Evolutionary conservation across 2,113 vertebrate species (phyloP).

Genomic region (Tachysurus fulvidraco): DNA sequence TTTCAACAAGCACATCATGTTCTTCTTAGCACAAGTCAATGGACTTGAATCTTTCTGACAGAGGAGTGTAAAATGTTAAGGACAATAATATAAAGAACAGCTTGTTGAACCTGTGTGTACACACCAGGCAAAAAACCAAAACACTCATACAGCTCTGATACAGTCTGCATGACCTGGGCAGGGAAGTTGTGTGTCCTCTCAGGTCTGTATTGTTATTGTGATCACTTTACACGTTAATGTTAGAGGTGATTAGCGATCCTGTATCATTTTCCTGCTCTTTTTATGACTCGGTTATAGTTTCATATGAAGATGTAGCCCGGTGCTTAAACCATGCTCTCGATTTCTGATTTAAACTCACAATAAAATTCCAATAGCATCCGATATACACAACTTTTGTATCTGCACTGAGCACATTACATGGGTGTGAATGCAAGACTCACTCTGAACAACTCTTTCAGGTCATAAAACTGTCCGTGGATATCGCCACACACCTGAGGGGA

Average conservation of each 20-base stretch:
- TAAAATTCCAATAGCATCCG: background rate
- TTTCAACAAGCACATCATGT: background rate
- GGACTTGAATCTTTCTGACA: background rate
- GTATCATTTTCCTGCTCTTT: background rate
- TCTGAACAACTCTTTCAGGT: conserved; percentile 91
- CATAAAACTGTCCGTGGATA: conserved; percentile 94
- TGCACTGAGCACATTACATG: background rate
- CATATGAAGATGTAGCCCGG: background rate
- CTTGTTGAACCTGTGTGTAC: background rate
- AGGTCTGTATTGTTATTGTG: background rate
- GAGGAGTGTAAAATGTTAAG: background rate
- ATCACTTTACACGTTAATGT: background rate
- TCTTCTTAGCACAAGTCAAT: background rate
- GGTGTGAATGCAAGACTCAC: conserved; percentile 72
- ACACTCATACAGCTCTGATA: background rate
- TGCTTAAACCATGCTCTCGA: background rate
- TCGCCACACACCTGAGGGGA: conserved; percentile 86
- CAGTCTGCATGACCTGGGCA: background rate
- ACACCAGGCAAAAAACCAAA: background rate
- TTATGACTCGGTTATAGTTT: background rate
- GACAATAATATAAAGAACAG: background rate
- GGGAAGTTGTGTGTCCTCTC: background rate
- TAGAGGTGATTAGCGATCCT: background rate
- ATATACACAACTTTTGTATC: background rate
- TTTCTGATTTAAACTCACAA: background rate